These are phyloP conservation scores for Chaetogeoica ovagalla DNA, from an alignment of 2,888 invertebrate genomes.

Conservation along the genomic window DNA sequence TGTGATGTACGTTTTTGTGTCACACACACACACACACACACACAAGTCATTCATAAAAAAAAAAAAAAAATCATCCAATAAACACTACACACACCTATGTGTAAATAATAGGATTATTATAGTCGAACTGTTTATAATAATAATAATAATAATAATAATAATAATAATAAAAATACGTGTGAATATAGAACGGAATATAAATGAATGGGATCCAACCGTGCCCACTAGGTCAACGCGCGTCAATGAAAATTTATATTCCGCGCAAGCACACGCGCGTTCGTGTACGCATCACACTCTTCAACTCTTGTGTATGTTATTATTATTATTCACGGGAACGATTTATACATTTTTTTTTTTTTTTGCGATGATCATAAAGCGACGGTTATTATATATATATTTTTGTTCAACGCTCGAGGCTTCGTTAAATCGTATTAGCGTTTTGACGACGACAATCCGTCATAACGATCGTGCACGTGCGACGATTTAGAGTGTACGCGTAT, in stretches of 20 bases:
- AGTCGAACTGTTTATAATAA: background rate
- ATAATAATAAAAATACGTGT: too few relatives aligned
- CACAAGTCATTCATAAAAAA: conserved; percentile 47
- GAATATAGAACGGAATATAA: conserved; percentile 24
- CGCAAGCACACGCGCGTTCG: background rate
- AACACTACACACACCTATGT: conserved; percentile 21
- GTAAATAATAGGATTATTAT: conserved; percentile 40
- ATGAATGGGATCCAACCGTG: conserved; percentile 36
- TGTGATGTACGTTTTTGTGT: conserved; percentile 5
- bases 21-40: conserved; percentile 23
- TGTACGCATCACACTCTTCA: too few relatives aligned
- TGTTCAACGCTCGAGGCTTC: too few relatives aligned
- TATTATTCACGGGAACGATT: conserved; percentile 9
- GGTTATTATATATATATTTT: too few relatives aligned
- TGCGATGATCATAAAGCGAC: background rate
- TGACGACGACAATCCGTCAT: too few relatives aligned
- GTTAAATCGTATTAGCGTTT: too few relatives aligned
- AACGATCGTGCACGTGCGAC: too few relatives aligned
- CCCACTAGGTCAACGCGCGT: conserved; percentile 42
- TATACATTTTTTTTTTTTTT: background rate
- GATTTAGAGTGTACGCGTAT: too few relatives aligned
- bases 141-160: too few relatives aligned
- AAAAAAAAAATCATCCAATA: conserved; percentile 13
- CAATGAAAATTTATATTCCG: conserved; percentile 3
- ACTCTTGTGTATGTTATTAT: background rate